phyloP scores from a whole-genome alignment of 2,888 invertebrate genomes.

The Mesorhabditis belari region DNA sequence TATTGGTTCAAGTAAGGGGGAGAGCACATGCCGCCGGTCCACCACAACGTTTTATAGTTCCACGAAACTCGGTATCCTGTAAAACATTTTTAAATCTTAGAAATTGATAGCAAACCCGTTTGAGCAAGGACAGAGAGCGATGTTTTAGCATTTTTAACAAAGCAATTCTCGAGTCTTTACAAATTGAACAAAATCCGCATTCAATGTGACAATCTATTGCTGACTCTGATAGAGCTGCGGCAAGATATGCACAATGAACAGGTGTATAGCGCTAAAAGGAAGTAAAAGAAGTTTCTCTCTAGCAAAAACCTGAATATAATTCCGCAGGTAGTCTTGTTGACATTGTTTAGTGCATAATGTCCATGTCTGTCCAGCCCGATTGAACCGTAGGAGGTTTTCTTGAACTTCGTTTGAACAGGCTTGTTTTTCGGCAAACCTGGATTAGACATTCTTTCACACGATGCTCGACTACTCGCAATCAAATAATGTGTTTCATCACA shows the following conservation, averaged over 20 bases:
- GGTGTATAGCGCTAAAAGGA: background rate
- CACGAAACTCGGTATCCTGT: background rate
- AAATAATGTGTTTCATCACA: background rate
- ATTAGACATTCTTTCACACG: background rate
- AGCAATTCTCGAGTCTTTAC: background rate
- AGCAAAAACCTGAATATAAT: background rate
- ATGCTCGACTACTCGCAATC: background rate
- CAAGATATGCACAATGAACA: background rate
- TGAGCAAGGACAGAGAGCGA: background rate
- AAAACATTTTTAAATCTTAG: background rate
- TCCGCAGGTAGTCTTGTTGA: background rate
- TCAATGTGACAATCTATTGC: background rate
- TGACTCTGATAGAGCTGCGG: background rate
- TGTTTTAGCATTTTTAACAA: background rate
- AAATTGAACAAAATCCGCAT: background rate
- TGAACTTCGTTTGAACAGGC: background rate
- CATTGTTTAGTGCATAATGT: background rate
- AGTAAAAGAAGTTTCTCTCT: background rate
- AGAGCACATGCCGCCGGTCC: background rate
- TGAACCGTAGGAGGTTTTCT: background rate
- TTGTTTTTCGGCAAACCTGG: background rate
- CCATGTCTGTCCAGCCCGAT: background rate
- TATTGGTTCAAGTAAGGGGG: constrained; percentile 56
- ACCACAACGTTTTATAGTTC: background rate
- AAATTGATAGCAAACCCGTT: background rate